Conservation (phyloP, 2,113 vertebrate genomes). For the Propithecus coquereli region DNA sequence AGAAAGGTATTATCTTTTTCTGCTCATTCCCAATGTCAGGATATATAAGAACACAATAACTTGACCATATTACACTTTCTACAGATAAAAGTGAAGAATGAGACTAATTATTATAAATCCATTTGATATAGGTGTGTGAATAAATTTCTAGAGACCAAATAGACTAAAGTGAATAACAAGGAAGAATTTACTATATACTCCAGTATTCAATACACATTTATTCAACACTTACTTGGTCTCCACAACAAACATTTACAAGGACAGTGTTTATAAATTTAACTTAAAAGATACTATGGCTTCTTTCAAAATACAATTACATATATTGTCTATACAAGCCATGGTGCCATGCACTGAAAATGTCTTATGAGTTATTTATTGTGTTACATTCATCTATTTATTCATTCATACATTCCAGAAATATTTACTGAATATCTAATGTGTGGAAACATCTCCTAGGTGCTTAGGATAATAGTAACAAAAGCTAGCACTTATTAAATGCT, state of each 20-base stretch:
- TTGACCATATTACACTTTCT: background rate
- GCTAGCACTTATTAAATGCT: background rate
- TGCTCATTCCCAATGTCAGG: background rate
- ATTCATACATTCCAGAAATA: background rate
- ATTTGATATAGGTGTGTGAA: background rate
- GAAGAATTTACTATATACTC: background rate
- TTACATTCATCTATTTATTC: background rate
- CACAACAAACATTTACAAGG: background rate
- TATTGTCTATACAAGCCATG: background rate
- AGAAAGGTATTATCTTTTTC: background rate
- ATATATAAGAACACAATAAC: background rate
- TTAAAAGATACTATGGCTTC: background rate
- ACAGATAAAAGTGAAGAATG: background rate
- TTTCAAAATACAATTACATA: background rate
- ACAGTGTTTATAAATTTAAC: background rate
- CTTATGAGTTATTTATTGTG: background rate
- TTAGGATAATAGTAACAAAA: background rate
- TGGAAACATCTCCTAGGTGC: background rate
- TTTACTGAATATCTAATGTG: background rate
- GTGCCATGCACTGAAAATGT: background rate
- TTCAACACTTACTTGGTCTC: background rate
- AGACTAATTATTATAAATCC: background rate
- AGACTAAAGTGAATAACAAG: background rate
- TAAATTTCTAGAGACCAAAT: background rate
- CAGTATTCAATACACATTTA: background rate